phyloP scores from a whole-genome alignment of 1,140 invertebrate genomes.

The Halotydeus destructor region DNA sequence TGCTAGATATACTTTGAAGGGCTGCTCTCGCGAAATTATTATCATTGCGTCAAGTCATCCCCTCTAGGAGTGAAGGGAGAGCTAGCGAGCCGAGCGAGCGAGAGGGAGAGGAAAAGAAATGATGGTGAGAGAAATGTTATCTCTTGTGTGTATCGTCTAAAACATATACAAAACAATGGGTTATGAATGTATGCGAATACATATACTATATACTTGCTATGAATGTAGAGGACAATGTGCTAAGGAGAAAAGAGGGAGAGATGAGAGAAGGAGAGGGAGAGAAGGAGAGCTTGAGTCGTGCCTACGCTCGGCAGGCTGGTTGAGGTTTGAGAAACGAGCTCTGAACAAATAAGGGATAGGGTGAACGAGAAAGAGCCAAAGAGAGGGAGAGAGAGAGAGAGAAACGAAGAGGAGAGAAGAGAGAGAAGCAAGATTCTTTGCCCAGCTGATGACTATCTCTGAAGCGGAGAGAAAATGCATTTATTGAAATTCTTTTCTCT shows the following conservation, averaged over 20 bases:
- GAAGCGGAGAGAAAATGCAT: neutral
- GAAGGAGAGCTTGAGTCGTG: too few relatives aligned
- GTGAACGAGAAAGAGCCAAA: slow-evolving; percentile 5
- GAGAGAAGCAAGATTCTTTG: neutral
- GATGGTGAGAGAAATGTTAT: too few relatives aligned
- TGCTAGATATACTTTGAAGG: neutral
- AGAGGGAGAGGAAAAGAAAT: too few relatives aligned
- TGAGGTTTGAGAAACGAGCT: neutral
- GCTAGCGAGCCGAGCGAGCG: too few relatives aligned
- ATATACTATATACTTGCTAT: neutral
- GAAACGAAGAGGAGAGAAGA: neutral
- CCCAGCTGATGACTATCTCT: neutral
- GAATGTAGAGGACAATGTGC: neutral
- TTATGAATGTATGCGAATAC: neutral
- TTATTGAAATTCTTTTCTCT: too few relatives aligned
- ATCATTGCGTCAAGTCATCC: neutral
- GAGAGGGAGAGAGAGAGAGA: slow-evolving; percentile 7
- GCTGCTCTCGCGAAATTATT: neutral
- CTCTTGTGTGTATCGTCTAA: too few relatives aligned
- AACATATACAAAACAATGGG: too few relatives aligned
- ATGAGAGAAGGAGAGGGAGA: too few relatives aligned
- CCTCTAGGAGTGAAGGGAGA: too few relatives aligned
- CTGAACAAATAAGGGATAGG: neutral
- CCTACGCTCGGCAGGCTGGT: too few relatives aligned
- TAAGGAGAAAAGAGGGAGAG: neutral